Evolutionary conservation across 2,888 invertebrate species (phyloP).

Genomic region (Zaprionus bogoriensis): DNA sequence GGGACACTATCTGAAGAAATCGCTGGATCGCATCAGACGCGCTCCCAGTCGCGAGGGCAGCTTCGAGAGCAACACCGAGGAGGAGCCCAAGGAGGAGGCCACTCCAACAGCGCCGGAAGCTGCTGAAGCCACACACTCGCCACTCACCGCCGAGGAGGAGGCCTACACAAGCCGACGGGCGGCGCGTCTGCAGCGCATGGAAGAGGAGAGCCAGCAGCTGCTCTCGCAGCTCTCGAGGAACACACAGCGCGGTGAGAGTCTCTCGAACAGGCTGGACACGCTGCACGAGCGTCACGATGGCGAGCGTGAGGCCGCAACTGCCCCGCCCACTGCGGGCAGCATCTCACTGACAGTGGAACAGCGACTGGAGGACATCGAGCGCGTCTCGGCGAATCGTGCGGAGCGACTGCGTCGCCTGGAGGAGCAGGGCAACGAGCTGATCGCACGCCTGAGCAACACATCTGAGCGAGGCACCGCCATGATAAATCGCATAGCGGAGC

Average conservation of each 20-base stretch:
- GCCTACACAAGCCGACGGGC: slow-evolving; percentile 75
- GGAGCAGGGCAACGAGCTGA: slow-evolving; percentile 90
- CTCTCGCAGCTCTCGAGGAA: slow-evolving; percentile 82
- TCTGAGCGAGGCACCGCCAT: slow-evolving; percentile 79
- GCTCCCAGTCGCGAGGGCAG: slow-evolving; percentile 79
- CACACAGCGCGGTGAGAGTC: slow-evolving; percentile 66
- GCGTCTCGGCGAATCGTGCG: slow-evolving; percentile 74
- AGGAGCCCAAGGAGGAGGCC: slow-evolving; percentile 53
- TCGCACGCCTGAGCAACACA: slow-evolving; percentile 81
- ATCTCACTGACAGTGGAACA: slow-evolving; percentile 66
- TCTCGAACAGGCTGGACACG: slow-evolving; percentile 73
- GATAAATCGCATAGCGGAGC: slow-evolving; percentile 77
- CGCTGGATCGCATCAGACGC: slow-evolving; percentile 75
- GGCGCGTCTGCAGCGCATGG: slow-evolving; percentile 84
- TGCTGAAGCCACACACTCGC: slow-evolving; percentile 9
- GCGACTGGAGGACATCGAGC: slow-evolving; percentile 78
- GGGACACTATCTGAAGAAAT: slow-evolving; percentile 79
- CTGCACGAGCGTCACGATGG: slow-evolving; percentile 68
- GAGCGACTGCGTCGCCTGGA: slow-evolving; percentile 85
- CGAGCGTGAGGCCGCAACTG: background rate
- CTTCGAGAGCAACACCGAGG: slow-evolving; percentile 80
- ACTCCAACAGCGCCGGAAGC: background rate
- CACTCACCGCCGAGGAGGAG: slow-evolving; percentile 75
- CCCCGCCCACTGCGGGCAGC: slow-evolving; percentile 18
- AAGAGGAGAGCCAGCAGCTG: slow-evolving; percentile 90